Conservation (phyloP, 2,113 vertebrate species). For the Malurus elegans region DNA sequence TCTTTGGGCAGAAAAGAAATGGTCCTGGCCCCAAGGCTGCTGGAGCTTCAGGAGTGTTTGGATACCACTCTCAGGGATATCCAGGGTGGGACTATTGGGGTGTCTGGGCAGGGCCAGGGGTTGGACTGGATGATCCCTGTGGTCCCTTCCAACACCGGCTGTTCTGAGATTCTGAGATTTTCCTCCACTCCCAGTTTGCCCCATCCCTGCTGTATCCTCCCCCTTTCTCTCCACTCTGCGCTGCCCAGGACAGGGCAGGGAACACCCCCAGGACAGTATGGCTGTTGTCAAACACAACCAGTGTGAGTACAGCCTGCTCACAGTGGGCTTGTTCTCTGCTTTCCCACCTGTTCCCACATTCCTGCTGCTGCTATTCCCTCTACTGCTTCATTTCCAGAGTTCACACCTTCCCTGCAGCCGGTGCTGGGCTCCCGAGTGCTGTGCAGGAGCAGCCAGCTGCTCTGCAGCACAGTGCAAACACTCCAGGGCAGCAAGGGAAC, state of each 20-base stretch:
- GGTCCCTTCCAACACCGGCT: neutral
- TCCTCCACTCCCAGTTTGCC: neutral
- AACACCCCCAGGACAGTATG: neutral
- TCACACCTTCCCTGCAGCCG: neutral
- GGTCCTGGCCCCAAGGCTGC: rapidly evolving
- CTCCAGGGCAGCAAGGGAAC: neutral
- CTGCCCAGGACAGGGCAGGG: neutral
- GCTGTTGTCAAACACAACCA: neutral
- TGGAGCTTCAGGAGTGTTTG: neutral
- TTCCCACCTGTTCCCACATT: neutral
- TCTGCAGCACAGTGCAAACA: neutral
- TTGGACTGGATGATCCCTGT: no score
- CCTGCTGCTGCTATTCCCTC: neutral
- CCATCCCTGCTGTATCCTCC: rapidly evolving
- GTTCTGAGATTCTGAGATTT: neutral
- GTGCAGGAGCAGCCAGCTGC: neutral
- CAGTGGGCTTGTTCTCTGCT: neutral
- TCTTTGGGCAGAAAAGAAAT: neutral
- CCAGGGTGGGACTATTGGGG: neutral
- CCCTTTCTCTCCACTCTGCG: neutral
- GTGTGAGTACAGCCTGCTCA: neutral
- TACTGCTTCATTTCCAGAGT: neutral
- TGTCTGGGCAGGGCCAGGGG: neutral
- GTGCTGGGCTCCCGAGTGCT: neutral
- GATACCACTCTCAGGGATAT: neutral